A percentile compares a stretch with the other conserved stretches of the same genome.
Evolutionary conservation across 2,888 invertebrate species (phyloP).

Genomic region (Melinaea marsaeus): DNA sequence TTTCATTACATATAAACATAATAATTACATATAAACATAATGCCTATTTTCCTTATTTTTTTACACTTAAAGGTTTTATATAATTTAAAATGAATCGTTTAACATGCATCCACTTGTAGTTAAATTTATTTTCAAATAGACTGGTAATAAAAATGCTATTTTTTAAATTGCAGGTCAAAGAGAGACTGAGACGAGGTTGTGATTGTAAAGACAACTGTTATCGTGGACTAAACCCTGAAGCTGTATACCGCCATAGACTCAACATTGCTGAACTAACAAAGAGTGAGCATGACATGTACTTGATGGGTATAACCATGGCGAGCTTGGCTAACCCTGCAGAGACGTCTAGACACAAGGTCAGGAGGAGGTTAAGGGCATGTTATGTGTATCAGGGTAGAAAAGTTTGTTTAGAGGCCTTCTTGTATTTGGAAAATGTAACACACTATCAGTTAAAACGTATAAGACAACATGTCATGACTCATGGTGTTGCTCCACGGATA

Average conservation of each 20-base stretch:
- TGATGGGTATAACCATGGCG: constrained; percentile 91
- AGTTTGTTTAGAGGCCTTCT: constrained; percentile 87
- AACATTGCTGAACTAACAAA: constrained; percentile 89
- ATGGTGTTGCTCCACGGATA: constrained; percentile 86
- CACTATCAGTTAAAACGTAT: constrained; percentile 88
- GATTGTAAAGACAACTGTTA: constrained; percentile 89
- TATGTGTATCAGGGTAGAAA: constrained; percentile 87
- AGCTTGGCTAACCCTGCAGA: constrained; percentile 86
- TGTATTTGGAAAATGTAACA: constrained; percentile 88
- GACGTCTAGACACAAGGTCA: constrained; percentile 83
- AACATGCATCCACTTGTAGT: too few species aligned
- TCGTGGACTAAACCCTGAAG: constrained; percentile 84
- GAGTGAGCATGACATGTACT: constrained; percentile 89
- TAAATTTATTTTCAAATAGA: too few species aligned
- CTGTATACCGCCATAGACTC: constrained; percentile 85
- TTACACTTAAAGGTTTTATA: too few species aligned
- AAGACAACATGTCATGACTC: constrained; percentile 86
- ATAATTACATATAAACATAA: too few species aligned
- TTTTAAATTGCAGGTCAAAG: constrained; percentile 77
- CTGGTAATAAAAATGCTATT: not conserved
- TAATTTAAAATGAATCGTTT: too few species aligned
- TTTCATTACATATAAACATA: too few species aligned
- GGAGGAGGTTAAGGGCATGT: constrained; percentile 84
- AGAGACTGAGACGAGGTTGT: constrained; percentile 83
- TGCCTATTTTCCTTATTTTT: too few species aligned